Base-by-base conservation (phyloP, 2,113 vertebrate genomes). In the Origma solitaria region DNA sequence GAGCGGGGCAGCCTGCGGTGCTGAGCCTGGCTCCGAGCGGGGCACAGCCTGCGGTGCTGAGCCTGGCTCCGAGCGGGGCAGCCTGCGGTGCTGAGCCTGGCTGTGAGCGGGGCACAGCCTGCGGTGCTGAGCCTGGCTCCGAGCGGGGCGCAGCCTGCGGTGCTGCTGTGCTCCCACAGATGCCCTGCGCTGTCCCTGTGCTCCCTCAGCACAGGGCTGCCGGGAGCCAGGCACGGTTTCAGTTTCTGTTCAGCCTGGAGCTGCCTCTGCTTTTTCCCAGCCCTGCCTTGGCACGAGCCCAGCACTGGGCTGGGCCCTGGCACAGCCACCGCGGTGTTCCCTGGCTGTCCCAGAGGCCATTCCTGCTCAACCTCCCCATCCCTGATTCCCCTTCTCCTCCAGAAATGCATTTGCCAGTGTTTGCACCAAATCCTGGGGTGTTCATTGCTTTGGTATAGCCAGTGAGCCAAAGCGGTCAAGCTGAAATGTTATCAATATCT, bases 331-430 rank as follows among this genome's bases (percentile, higher is more conserved):
- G 8, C 0, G 9, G 35, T 12, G 35, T 42, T 16, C 60, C 62
- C n/a, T 51, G 16, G 1, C 47, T 38, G 40, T 10, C 58, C 50
- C 2, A 4, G 10, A 1, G 37, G 58, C 44, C 6, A 0, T 15
- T 78, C 54, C 45, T 51, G 33, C 58, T 14, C 13, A 7, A 0
- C 8, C 40, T 30, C 37, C 24, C 1, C 23, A 45, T 70, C 27
- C 38, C 44, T 23, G 8, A 5, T 49, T 23, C 22, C 22, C 47
- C 47, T 49, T 49, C 47, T 49, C 22, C 22, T 49, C 47, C 47
- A 49, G 47, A 22, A 49, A 49, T 49, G 47, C 22, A 49, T 23
- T 28, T 58, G 62, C 54, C n/a, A 30, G 9, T 7, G 4, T 57
- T 15, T 45, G 22, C 60, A n/a, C 37, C 44, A 24, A 22, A 33